phyloP scores from a whole-genome alignment of 2,113 vertebrate genomes.

The Nyctibius bracteatus region DNA sequence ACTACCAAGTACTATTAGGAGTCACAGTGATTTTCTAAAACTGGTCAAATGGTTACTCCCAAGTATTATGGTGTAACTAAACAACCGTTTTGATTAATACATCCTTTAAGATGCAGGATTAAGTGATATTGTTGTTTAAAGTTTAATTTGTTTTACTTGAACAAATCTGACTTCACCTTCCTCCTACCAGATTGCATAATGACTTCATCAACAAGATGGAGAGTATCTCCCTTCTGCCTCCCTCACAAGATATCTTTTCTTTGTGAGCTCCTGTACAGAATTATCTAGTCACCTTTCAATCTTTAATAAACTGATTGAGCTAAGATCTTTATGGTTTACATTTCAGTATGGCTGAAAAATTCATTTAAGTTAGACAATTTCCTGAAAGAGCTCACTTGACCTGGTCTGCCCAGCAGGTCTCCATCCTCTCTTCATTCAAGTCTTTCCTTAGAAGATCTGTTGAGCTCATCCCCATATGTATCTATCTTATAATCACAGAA shows the following conservation, averaged over 20 bases:
- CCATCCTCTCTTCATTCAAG: not conserved
- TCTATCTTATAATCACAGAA: not conserved
- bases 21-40: not conserved
- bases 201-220: not conserved
- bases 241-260: not conserved
- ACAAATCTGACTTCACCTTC: not conserved
- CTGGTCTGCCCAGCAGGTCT: not conserved
- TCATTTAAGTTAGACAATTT: not conserved
- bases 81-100: not conserved
- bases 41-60: not conserved
- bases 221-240: not conserved
- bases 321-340: not conserved
- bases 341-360: not conserved
- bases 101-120: not conserved
- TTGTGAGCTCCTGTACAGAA: not conserved
- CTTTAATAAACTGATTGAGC: not conserved
- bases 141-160: not conserved
- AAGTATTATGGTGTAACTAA: not conserved
- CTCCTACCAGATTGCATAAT: not conserved
- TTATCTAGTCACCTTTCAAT: not conserved
- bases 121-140: not conserved
- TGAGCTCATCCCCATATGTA: not conserved
- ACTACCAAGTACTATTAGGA: not conserved
- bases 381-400: not conserved
- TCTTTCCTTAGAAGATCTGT: not conserved